These are phyloP conservation scores for Catharus ustulatus DNA, from an alignment of 2,797 vertebrate species.

Conservation along the genomic window DNA sequence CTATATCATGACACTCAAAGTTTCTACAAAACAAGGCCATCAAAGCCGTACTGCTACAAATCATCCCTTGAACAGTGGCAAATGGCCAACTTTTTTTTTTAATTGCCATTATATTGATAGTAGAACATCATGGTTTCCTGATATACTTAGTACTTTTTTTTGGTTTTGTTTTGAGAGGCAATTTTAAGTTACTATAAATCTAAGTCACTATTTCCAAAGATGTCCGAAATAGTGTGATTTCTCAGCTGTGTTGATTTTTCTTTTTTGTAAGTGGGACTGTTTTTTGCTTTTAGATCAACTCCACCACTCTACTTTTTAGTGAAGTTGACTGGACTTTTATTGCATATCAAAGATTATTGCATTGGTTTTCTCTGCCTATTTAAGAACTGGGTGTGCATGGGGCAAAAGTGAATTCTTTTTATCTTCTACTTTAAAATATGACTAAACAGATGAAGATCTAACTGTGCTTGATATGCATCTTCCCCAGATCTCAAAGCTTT, in stretches of 20 bases:
- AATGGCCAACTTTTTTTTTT: neutral
- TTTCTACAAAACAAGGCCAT: neutral
- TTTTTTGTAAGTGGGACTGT: neutral
- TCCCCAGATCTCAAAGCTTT: constrained; percentile 95
- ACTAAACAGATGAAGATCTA: neutral
- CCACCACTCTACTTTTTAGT: neutral
- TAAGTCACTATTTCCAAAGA: neutral
- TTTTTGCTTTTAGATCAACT: neutral
- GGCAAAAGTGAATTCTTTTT: neutral
- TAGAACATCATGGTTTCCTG: neutral
- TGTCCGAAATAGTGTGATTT: neutral
- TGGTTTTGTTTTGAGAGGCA: neutral
- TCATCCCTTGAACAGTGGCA: neutral
- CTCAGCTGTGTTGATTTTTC: neutral
- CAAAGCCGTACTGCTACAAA: neutral
- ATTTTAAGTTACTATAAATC: neutral
- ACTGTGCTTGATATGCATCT: constrained; percentile 2
- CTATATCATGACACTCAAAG: neutral
- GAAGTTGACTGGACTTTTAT: neutral
- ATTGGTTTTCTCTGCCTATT: neutral
- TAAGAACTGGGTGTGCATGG: neutral
- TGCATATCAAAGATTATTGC: neutral
- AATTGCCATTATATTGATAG: neutral
- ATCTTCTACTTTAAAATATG: neutral
- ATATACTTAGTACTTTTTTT: neutral